A percentile compares a stretch with the other conserved stretches of the same genome.
phyloP scores from a whole-genome alignment of 2,888 invertebrate genomes.

The Andrena hattorfiana region DNA sequence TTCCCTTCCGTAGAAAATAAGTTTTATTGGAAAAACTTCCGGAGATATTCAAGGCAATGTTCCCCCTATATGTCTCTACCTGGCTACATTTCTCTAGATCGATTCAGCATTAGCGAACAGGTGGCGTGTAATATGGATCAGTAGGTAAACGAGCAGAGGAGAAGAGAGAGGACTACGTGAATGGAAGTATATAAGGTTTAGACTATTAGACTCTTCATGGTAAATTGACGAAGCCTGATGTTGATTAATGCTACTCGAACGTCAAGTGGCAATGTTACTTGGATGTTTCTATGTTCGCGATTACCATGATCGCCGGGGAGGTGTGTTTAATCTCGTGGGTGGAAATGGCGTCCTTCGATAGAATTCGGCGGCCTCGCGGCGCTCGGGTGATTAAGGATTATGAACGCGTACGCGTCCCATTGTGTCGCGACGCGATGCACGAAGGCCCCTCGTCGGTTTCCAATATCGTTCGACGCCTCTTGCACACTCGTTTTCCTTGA shows the following conservation, averaged over 20 bases:
- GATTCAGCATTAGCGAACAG: conserved; percentile 18
- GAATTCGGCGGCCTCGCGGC: conserved; percentile 42
- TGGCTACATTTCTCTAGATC: conserved; percentile 41
- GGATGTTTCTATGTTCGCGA: not conserved
- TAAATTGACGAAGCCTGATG: too few relatives aligned
- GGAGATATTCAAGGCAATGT: too few relatives aligned
- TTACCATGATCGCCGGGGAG: not conserved
- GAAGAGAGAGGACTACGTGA: conserved; percentile 24
- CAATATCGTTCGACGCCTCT: conserved; percentile 62
- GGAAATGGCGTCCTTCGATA: conserved; percentile 45
- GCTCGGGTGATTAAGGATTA: conserved; percentile 42
- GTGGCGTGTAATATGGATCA: conserved; percentile 56
- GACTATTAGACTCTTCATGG: too few relatives aligned
- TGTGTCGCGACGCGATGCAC: conserved; percentile 30
- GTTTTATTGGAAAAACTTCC: too few relatives aligned
- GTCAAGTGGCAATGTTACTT: not conserved
- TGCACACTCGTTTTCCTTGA: conserved; percentile 77
- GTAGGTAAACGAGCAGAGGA: conserved; percentile 58
- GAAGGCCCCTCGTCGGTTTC: conserved; percentile 62
- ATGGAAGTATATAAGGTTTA: not conserved
- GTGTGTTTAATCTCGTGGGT: not conserved
- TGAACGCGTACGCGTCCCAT: conserved; percentile 49
- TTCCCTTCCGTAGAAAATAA: too few relatives aligned
- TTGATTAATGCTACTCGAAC: too few relatives aligned
- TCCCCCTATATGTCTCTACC: not conserved